Base-by-base conservation (phyloP, 2,113 vertebrate species). In the Leptosomus discolor region DNA sequence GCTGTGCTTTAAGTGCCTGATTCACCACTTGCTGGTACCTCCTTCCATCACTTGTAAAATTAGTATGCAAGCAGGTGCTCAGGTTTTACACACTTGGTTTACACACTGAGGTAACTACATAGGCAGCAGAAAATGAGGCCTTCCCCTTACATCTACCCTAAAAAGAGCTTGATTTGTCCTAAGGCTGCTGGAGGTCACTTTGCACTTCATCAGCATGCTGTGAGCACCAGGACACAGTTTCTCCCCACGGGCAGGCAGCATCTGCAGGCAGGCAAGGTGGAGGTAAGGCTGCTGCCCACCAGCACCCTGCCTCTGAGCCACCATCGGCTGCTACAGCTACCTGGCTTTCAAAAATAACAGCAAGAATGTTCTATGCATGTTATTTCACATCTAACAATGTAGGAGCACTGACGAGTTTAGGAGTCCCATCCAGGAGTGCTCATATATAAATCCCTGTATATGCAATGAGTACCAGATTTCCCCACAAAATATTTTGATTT, bases 171-270 rank as follows among this genome's bases (percentile, higher is more conserved):
- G n/a, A 63, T 36, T 48, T 3, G 0, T n/a, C 17, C 27, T 56
- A 71, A 71, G n/a, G 50, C 7, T 64, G 48, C 43, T 13, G 6
- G 61, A 84, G 34, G 50, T 77, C 48, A 68, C 50, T 29, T 4
- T 8, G 21, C 19, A 70, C 36, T 68, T 94, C 56, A 45, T 15
- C 23, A 67, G 22, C 37, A 77, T 12, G 11, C 61, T 60, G 48
- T 4, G 24, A 75, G 76, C 1, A 0, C 54, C 69, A 50, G 46
- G 27, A 74, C 85, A 26, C 2, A 65, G 48, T 54, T 29, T 61
- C 36, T 4, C 15, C 19, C 41, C 9, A 0, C 0, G 10, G 20
- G 13, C 13, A 57, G 36, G n/a, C n/a, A n/a, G n/a, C n/a, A n/a
- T 19, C 41, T 10, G 0, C 0, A 8, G 20, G 15, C 12, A 57